phyloP scores from a whole-genome alignment of 2,113 vertebrate species.

The Climacteris rufus region DNA sequence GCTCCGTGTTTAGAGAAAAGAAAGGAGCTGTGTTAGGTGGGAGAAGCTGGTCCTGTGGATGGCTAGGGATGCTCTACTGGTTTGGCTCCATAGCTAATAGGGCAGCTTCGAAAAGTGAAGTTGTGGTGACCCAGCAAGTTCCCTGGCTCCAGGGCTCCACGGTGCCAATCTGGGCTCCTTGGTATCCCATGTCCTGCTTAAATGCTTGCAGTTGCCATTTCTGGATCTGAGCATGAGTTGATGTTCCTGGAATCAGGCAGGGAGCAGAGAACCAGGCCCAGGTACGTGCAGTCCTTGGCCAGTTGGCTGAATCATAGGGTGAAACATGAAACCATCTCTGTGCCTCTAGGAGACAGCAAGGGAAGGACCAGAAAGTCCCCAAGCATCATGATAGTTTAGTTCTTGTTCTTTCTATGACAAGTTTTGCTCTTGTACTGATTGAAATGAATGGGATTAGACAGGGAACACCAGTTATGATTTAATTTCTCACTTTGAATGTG shows the following conservation, averaged over 20 bases:
- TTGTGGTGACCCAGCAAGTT: background rate
- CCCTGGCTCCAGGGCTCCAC: background rate
- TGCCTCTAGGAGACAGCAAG: background rate
- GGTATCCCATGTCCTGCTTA: background rate
- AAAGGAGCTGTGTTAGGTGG: background rate
- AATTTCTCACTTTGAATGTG: conserved; percentile 9
- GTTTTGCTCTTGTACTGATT: background rate
- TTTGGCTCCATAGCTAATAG: background rate
- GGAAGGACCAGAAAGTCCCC: background rate
- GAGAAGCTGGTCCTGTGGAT: background rate
- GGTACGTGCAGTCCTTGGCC: background rate
- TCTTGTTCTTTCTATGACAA: background rate
- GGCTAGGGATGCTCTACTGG: background rate
- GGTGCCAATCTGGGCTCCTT: background rate
- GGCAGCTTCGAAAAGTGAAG: background rate
- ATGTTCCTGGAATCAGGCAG: background rate
- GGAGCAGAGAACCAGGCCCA: background rate
- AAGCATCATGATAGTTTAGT: background rate
- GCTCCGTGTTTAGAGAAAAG: background rate
- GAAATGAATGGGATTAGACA: conserved; percentile 31
- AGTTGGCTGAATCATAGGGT: background rate
- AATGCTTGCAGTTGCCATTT: background rate
- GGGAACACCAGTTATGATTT: background rate
- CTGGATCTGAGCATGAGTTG: background rate
- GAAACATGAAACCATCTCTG: background rate